These are phyloP conservation scores for Trichogramma dendrolimi DNA, from an alignment of 2,888 invertebrate genomes.

Conservation along the genomic window DNA sequence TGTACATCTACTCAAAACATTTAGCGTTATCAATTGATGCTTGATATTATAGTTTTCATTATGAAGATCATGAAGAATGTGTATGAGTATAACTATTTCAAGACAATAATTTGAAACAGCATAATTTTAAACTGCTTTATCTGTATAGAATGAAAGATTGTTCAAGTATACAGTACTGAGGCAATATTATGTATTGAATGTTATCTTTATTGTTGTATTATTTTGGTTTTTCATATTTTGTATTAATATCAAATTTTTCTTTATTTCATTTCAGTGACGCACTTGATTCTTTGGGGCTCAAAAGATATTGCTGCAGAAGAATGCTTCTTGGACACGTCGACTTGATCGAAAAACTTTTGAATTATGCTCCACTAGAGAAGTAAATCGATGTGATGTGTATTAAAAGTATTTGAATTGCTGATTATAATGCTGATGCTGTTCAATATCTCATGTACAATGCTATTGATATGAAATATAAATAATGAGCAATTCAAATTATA, in stretches of 20 bases:
- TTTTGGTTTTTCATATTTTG: neutral
- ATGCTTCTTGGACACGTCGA: constrained; percentile 99
- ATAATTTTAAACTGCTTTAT: neutral
- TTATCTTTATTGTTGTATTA: no score
- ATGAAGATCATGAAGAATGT: no score
- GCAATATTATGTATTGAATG: neutral
- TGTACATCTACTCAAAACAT: no score
- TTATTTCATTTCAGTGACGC: constrained; percentile 71
- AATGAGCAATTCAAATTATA: neutral
- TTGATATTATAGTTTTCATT: no score
- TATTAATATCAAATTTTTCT: neutral
- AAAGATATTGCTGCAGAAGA: constrained; percentile 93
- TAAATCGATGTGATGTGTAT: constrained; percentile 49
- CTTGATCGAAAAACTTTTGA: constrained; percentile 98
- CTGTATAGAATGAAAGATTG: neutral
- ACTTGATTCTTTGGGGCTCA: constrained; percentile 90
- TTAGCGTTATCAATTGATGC: no score
- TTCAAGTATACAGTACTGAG: no score
- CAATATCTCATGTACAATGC: neutral
- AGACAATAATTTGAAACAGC: neutral
- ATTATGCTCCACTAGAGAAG: constrained; percentile 97
- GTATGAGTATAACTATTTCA: constrained; percentile 5
- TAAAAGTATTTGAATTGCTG: neutral
- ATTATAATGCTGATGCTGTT: neutral
- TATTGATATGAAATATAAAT: constrained; percentile 1